phyloP scores from a whole-genome alignment of 2,888 invertebrate genomes.

The Diogma glabrata region DNA sequence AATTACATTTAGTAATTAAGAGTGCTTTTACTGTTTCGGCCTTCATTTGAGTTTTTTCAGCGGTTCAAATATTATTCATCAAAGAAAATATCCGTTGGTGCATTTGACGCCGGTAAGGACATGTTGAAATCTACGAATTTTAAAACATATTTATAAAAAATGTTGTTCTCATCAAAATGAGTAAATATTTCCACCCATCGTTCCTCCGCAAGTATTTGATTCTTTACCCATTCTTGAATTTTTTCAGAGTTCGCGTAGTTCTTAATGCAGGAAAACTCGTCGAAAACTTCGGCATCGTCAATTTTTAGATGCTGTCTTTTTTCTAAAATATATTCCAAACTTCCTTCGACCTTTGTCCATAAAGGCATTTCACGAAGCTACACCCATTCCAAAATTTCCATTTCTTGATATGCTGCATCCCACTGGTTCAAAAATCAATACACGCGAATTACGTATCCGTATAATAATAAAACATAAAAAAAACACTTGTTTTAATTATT shows the following conservation, averaged over 20 bases:
- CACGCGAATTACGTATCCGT: no score
- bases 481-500: no score
- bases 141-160: neutral
- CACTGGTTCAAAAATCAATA: neutral
- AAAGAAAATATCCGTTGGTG: neutral
- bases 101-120: neutral
- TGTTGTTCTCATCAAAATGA: neutral
- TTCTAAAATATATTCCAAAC: neutral
- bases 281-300: neutral
- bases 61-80: no score
- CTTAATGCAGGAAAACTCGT: neutral
- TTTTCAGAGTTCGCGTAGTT: neutral
- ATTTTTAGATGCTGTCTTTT: neutral
- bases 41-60: neutral
- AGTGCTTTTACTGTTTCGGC: neutral
- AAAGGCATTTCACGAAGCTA: neutral
- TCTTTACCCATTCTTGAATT: neutral
- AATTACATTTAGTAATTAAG: neutral
- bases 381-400: neutral
- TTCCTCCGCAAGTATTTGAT: neutral
- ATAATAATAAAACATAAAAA: no score
- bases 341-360: no score
- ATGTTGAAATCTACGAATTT: neutral
- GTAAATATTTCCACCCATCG: no score
- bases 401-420: slow-evolving; percentile 1